Base-by-base conservation (phyloP, 2,113 vertebrate genomes). In the Austrofundulus limnaeus region DNA sequence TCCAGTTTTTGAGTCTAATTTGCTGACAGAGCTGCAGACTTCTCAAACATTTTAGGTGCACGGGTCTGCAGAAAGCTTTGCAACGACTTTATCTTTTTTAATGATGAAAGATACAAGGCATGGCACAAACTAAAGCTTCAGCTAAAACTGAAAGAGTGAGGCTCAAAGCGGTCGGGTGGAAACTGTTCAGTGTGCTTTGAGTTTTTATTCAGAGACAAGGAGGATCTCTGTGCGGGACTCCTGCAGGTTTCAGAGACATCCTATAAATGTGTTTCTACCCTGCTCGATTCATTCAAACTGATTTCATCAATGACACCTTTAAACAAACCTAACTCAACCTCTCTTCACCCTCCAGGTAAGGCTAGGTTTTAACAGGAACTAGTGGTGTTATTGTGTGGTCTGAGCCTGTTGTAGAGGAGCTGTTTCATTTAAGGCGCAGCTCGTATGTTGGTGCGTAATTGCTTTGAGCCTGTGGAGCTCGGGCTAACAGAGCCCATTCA, bases 401-500 rank as follows among this genome's bases (percentile, higher is more conserved):
- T 23, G 15, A 19, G 38, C 39, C 62, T 34, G 19, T 50, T 43
- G 11, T 28, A 45, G 58, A 54, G 47, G 42, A 54, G 42, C 64
- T 49, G 21, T 60, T 72, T 21, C 56, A 73, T 75, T 60, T 64
- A 64, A 72, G 80, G 78, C 43, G 0, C 17, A 72, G 66, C 34
- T 37, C 20, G 14, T 1, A 25, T 65, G 72, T 70, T 60, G 43
- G 63, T 59, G 62, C 72, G 70, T 90, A 85, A 88, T 88, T 84
- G 80, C 85, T 78, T 50, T 58, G 78, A 82, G 80, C 80, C 81
- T 38, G 63, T 66, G 75, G 80, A 74, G 75, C 61, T 81, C 38
- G 16, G 10, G 61, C 75, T 60, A 75, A 78, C 66, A 77, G 77
- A 73, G 75, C 43, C 78, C 79, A 79, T 88, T 86, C 81, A 85